Conservation (phyloP, 2,888 invertebrate species). For the Cephalotes varians region DNA sequence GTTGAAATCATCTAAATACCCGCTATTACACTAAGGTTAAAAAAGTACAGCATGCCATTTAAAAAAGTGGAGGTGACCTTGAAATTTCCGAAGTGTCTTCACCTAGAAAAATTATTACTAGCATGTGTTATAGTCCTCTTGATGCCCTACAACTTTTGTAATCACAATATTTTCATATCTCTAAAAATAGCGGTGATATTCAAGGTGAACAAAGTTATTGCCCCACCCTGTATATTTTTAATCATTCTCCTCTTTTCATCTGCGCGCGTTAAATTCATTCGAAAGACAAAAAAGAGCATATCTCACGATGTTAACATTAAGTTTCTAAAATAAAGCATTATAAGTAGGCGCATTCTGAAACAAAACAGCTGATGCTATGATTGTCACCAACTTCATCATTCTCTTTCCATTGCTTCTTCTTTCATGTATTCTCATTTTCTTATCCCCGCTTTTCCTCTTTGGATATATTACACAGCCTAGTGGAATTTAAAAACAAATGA, state of each 20-base stretch:
- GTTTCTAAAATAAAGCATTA: slow-evolving; percentile 78
- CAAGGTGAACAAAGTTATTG: too few relatives aligned
- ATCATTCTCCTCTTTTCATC: not conserved
- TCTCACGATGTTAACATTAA: slow-evolving; percentile 75
- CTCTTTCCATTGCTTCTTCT: slow-evolving; percentile 57
- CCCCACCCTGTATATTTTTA: too few relatives aligned
- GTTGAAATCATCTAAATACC: too few relatives aligned
- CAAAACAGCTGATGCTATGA: slow-evolving; percentile 85
- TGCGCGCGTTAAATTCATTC: not conserved
- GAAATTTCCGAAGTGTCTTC: too few relatives aligned
- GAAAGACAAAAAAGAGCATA: not conserved
- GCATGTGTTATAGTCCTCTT: too few relatives aligned
- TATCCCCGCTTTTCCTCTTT: slow-evolving; percentile 55
- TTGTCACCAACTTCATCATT: slow-evolving; percentile 75
- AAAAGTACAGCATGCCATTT: too few relatives aligned
- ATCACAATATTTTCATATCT: too few relatives aligned
- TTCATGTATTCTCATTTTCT: slow-evolving; percentile 49
- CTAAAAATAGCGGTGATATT: too few relatives aligned
- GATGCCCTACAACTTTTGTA: too few relatives aligned
- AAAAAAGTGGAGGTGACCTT: too few relatives aligned
- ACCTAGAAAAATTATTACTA: too few relatives aligned
- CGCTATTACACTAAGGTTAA: too few relatives aligned
- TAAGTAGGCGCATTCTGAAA: slow-evolving; percentile 80
- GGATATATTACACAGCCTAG: slow-evolving; percentile 73
- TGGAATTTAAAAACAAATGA: slow-evolving; percentile 84